Base-by-base conservation (phyloP, 2,797 vertebrate genomes). In the Melanotaenia trifasciata region DNA sequence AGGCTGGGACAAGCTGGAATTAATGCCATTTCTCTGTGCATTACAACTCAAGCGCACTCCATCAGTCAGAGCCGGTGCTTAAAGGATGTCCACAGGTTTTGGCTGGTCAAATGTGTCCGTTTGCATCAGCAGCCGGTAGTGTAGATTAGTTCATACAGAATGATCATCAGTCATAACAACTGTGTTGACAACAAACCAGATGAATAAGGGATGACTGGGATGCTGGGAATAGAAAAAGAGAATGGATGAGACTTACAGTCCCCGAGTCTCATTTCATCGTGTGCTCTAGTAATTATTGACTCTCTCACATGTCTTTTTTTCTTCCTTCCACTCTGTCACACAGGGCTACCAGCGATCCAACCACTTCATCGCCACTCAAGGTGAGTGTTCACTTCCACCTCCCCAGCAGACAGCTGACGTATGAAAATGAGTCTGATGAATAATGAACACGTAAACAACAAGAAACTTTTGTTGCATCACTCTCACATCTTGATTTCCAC, bases 341-440 rank as follows among this genome's bases (percentile, higher is more conserved):
- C 94, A 98, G 97, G 97, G 97, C 35, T 98, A 98, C 90, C 97
- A 98, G 91, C 95, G 96, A 84, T 97, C 97, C 66, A 98, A 98
- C 88, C 97, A 98, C 93, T 99, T 98, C 94, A 98, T 99, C 74
- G 97, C 97, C 85, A 97, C 97, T 26, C 97, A 98, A 96, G 97
- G 97, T 98, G 94, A 96, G 93, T 75, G 47, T 22, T 13, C 61
- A 56, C 14, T 32, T 58, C 22, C 14, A 61, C 5, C 8, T 16
- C 45, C 47, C 56, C 40, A 59, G 36, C 67, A 13, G 36, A 40
- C 30, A 14, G 58, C 57, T 78, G 72, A 73, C 67, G 14, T 66
- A 63, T 67, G 64, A 26, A 84, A 83, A 84, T 78, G 22, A 69
- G 50, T 67, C 47, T 2, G 8, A 53, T 92, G 78, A 88, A 91